phyloP scores from a whole-genome alignment of 1,140 invertebrate species.

The Drosophila carrolli region DNA sequence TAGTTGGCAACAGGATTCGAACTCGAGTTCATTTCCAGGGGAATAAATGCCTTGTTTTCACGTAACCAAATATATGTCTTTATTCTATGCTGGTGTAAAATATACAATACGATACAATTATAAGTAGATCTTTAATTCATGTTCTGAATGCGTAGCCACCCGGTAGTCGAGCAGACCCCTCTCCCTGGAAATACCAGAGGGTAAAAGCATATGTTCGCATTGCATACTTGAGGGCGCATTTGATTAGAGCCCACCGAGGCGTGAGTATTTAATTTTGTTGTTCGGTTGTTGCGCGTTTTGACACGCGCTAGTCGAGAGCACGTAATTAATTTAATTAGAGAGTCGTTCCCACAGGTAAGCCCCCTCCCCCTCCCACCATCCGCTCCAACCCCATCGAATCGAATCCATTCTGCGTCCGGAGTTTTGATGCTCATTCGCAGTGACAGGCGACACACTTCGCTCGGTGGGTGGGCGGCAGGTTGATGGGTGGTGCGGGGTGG shows the following conservation, averaged over 20 bases:
- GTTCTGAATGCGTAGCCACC: neutral
- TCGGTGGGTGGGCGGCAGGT: conserved; percentile 42
- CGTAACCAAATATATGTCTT: no score
- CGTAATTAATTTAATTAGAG: conserved; percentile 82
- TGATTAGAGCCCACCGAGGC: conserved; percentile 70
- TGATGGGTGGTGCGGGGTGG: conserved; percentile 20
- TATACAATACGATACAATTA: no score
- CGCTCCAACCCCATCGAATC: conserved; percentile 9
- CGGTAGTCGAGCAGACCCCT: conserved; percentile 9
- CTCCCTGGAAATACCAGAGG: no score
- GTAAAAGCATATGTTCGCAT: conserved; percentile 40
- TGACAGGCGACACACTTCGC: conserved; percentile 79
- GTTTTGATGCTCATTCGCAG: conserved; percentile 74
- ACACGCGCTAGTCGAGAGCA: conserved; percentile 73
- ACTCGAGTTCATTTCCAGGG: no score
- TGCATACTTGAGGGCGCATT: conserved; percentile 79
- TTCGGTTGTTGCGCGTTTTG: conserved; percentile 58
- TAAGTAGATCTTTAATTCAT: no score
- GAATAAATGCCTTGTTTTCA: no score
- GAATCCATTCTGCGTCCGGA: conserved; percentile 24
- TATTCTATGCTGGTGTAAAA: no score
- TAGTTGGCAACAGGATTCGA: no score
- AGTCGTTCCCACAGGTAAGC: conserved; percentile 74
- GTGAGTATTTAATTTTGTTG: conserved; percentile 76
- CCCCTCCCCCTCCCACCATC: neutral